Evolutionary conservation across 2,888 invertebrate species (phyloP), one percentile per base, ranked within the genome.

Genomic region (Micropterix aruncella): DNA sequence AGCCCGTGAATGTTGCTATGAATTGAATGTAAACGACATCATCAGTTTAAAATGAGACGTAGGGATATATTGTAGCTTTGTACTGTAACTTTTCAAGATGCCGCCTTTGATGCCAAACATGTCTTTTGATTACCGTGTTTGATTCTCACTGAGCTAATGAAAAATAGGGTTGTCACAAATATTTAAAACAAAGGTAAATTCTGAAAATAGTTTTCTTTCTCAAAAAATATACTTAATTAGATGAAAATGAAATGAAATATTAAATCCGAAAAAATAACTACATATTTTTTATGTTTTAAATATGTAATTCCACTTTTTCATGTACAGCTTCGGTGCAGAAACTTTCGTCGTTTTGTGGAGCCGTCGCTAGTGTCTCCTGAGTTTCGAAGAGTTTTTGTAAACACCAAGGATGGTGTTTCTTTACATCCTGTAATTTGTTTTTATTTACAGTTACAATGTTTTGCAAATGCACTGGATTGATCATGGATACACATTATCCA

Each of bases 401-500:
- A 42, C 16, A 27, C 3, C 37, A 42, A 42, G 14, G 15, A 42
- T 27, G 27, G 37, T 37, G n/a, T n/a, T 5, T 42, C 16, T 27
- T 47, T n/a, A 51, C 45, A 38, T 52, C 49, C 14, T 18, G 37
- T 46, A 50, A 42, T 50, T 51, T 51, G 19, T 44, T 46, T 48
- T 51, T 50, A 43, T 52, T 51, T 27, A 52, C 47, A 18, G 47
- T 40, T 16, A 43, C 44, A 15, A 45, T 40, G 17, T 40, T 46
- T 2, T 40, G 43, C 41, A 51, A 16, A 42, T 12, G 27, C 12
- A 38, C 9, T 42, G 46, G 46, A 16, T 4, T 40, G 41, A 46
- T 47, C 16, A 18, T 46, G 18, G 42, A 37, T 16, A 50, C 49
- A 43, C n/a, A 44, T 49, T 51, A 48, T 17, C 16, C 18, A 19